Base-by-base conservation (phyloP, 2,888 invertebrate genomes). In the Synergus japonicus region DNA sequence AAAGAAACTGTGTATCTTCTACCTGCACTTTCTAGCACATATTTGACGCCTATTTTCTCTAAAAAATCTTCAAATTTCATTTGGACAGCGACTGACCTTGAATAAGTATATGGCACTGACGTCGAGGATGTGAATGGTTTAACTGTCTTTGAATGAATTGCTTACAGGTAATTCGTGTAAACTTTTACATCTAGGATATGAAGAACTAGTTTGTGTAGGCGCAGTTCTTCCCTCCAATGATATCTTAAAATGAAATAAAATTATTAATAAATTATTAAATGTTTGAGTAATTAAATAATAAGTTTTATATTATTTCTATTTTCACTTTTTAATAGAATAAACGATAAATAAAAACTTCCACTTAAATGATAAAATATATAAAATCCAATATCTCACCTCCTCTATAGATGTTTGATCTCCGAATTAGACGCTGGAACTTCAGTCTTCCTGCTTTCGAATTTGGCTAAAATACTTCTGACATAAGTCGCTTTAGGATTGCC, bases 401-500 rank as follows among this genome's bases (percentile, higher is more conserved):
- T 73, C 73, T 2, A 73, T n/a, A n/a, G 49, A 73, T 49, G 49
- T 3, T 8, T n/a, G 18, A 5, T 15, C 0, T 46, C 69, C 4
- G 69, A 63, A 63, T 63, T 15, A 29, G 22, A 4, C 29, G 54
- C 29, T 54, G 73, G 10, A 12, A 54, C 41, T 29, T 13, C 29
- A 37, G n/a, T 54, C 37, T 73, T 73, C n/a, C n/a, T 37, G 37
- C 73, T 79, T 76, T 87, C 87, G 37, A 87, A 90, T 58, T 73
- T 83, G 2, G 82, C 78, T 2, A 92, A 76, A 2, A 90, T 86
- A 10, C 83, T 87, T 15, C 85, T 86, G 4, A 91, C 87, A 63
- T 88, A 90, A 4, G 84, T 79, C n/a, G 88, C 60, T 78, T 90
- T 92, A 0, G 89, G 84, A 66, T 83, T 86, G 13, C 90, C 87